Evolutionary conservation across 2,113 vertebrate species (phyloP), one percentile per base, ranked within the genome.

Genomic region (Rousettus leschenaultii): DNA sequence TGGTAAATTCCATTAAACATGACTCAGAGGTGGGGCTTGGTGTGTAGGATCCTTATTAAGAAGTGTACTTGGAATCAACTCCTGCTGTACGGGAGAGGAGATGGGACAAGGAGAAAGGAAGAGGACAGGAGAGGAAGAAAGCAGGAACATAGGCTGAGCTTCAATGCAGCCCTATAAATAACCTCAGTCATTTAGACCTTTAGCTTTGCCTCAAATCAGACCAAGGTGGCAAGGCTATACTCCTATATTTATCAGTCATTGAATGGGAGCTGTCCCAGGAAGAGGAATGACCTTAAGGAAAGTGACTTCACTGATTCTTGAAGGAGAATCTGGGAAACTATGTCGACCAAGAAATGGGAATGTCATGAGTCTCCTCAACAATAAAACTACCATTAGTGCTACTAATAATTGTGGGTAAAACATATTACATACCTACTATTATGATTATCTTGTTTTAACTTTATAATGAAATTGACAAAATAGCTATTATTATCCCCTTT

Each of bases 1-100:
- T 0, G 2, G 4, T 14, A 7, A 18, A 55, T 30, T 3, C 33
- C n/a, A 8, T 12, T 51, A 53, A 51, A 51, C n/a, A 35, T 55
- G 70, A 30, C 14, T 84, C 15, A 10, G 21, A 30, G 38, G 16
- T 74, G 13, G 22, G 59, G 30, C 21, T 63, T 57, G 53, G 80
- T 38, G 5, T 21, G 3, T 3, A 30, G 43, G 33, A 33, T 63
- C 14, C 22, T 77, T 8, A 55, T 15, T 10, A 61, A 80, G 26
- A 18, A 3, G 1, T 28, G 30, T 28, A 59, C 4, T 33, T 93
- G 33, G 26, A 77, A 74, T 33, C 35, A 33, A 24, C 7, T 22
- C 38, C 24, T 80, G 9, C 73, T 79, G 61, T 13, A 55, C 19
- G 53, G 26, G 7, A 66, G 26, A 66, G 0, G 19, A 22, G 6